These are phyloP conservation scores for Crambe crambe DNA, from an alignment of 37 sponge, comb jelly and placozoan species.

Conservation along the genomic window DNA sequence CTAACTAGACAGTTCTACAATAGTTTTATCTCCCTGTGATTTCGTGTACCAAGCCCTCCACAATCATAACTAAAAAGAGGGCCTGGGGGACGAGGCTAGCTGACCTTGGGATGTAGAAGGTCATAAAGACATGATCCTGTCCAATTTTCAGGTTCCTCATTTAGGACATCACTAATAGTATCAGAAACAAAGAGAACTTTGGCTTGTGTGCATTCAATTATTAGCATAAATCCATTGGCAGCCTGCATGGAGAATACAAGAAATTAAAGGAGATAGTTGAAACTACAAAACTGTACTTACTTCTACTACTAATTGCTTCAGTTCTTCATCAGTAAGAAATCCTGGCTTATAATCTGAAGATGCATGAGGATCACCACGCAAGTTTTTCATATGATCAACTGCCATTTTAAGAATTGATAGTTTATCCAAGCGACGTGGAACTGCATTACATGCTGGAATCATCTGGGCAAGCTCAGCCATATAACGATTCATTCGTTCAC, in stretches of 20 bases:
- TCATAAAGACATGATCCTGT: conserved; percentile 71
- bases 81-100: not conserved
- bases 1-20: no score
- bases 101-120: conserved; percentile 70
- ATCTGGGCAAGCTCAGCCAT: conserved; percentile 88
- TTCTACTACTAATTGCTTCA: conserved; percentile 90
- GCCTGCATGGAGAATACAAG: conserved; percentile 38
- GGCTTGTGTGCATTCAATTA: conserved; percentile 77
- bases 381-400: conserved; percentile 88
- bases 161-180: conserved; percentile 52
- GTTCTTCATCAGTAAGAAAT: conserved; percentile 87
- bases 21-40: no score
- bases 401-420: conserved; percentile 91
- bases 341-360: conserved; percentile 69
- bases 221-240: conserved; percentile 91
- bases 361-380: conserved; percentile 75
- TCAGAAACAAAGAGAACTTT: conserved; percentile 83
- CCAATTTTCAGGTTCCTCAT: conserved; percentile 53
- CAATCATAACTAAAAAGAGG: no score
- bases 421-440: conserved; percentile 86
- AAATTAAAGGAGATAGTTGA: not conserved
- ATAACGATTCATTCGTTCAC: conserved; percentile 92
- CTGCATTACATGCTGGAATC: conserved; percentile 86
- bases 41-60: no score
- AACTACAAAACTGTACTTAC: no score